These are phyloP conservation scores for Ceratoteleas bidentatus DNA, from an alignment of 1,140 invertebrate genomes.

Conservation along the genomic window DNA sequence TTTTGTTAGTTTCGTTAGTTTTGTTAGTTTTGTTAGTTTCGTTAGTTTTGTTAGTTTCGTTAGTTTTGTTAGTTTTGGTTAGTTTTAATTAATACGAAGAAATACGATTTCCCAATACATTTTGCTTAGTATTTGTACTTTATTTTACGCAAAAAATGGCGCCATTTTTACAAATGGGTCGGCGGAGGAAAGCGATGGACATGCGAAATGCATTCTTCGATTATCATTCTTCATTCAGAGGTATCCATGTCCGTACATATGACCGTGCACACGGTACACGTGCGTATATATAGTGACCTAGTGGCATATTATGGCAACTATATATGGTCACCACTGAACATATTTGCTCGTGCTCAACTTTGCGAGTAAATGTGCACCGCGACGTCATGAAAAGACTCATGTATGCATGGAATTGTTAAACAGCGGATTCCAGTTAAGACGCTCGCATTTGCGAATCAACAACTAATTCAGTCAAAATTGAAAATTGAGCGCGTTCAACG, in stretches of 20 bases:
- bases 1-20: too few relatives aligned
- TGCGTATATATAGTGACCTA: conserved; percentile 53
- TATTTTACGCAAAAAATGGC: too few relatives aligned
- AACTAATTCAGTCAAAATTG: conserved; percentile 25
- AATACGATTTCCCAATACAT: too few relatives aligned
- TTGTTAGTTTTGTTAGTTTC: too few relatives aligned
- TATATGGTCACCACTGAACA: conserved; percentile 36
- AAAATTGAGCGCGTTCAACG: too few relatives aligned
- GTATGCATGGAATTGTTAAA: conserved; percentile 63
- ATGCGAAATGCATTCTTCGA: conserved; percentile 41
- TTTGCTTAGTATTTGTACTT: too few relatives aligned
- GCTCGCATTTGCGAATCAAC: conserved; percentile 25
- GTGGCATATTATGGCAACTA: conserved; percentile 59
- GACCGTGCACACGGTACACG: conserved; percentile 12
- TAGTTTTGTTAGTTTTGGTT: too few relatives aligned
- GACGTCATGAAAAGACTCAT: conserved; percentile 54
- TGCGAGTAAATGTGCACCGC: conserved; percentile 31
- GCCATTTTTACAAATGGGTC: too few relatives aligned
- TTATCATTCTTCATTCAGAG: conserved; percentile 47
- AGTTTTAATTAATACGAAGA: too few relatives aligned
- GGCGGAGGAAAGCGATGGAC: conserved; percentile 42
- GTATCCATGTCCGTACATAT: conserved; percentile 26
- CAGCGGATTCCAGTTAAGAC: conserved; percentile 41
- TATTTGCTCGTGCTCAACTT: conserved; percentile 20
- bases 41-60: too few relatives aligned